These are phyloP conservation scores for Diceros bicornis DNA, from an alignment of 2,797 vertebrate genomes.

Conservation along the genomic window DNA sequence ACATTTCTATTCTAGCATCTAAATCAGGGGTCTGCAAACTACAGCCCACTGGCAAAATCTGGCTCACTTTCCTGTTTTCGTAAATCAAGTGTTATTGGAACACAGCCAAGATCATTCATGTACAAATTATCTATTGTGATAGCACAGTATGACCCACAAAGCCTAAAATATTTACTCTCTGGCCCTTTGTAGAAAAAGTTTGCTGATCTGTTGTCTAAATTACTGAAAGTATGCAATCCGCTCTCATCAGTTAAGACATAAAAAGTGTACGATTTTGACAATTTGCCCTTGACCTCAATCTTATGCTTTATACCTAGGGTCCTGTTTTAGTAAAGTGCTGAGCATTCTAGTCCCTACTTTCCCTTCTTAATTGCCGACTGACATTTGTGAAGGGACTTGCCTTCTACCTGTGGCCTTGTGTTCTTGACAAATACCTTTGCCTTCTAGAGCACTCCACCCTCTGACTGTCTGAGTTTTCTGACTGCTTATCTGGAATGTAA, in stretches of 20 bases:
- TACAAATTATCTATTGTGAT: not conserved
- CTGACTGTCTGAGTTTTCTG: not conserved
- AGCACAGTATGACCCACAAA: not conserved
- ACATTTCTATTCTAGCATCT: not conserved
- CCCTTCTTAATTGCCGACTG: not conserved
- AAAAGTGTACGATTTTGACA: not conserved
- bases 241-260: not conserved
- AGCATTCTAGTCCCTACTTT: not conserved
- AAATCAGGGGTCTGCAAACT: not conserved
- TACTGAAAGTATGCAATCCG: not conserved
- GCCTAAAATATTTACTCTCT: constrained; percentile 35
- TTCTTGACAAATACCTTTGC: not conserved
- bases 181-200: not conserved
- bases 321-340: not conserved
- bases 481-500: not conserved
- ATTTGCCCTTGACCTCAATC: not conserved
- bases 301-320: not conserved
- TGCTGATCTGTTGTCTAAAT: not conserved
- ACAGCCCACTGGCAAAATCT: not conserved
- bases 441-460: not conserved
- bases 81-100: not conserved
- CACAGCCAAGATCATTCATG: not conserved
- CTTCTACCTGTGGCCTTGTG: not conserved
- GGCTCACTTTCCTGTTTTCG: not conserved
- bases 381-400: not conserved